A percentile compares a stretch with the other conserved stretches of the same genome.
phyloP scores from a whole-genome alignment of 2,888 invertebrate genomes.

The Eristalis intricaria region DNA sequence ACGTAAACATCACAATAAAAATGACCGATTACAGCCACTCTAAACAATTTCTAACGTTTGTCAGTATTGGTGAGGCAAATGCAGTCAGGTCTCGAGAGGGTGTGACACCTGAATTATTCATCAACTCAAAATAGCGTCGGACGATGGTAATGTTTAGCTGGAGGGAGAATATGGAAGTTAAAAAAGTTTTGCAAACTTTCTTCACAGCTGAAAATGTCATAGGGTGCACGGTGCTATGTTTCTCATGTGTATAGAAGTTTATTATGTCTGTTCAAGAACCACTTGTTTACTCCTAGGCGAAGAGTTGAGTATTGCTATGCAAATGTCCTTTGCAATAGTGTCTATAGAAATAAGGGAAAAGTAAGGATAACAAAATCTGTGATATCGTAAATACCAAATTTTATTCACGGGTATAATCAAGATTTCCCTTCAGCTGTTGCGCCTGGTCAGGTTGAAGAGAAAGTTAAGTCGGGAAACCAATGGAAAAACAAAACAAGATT shows the following conservation, averaged over 20 bases:
- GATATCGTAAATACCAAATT: not conserved
- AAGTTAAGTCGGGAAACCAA: not conserved
- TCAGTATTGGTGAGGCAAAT: constrained; percentile 4
- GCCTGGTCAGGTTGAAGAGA: not conserved
- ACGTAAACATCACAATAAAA: constrained; percentile 41
- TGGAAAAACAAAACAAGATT: not conserved
- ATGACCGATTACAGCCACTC: constrained; percentile 34
- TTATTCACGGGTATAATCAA: not conserved
- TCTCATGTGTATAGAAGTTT: no score
- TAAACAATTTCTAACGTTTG: constrained; percentile 19
- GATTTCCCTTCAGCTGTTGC: not conserved
- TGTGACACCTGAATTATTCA: constrained; percentile 27
- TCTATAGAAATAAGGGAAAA: no score
- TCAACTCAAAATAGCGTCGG: not conserved
- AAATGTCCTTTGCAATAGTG: no score
- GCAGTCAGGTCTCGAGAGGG: constrained; percentile 28
- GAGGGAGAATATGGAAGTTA: not conserved
- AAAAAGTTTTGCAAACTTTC: constrained; percentile 33
- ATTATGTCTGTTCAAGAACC: no score
- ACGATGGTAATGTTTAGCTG: not conserved
- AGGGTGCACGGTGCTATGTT: not conserved
- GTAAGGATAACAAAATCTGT: no score
- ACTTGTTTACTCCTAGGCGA: no score
- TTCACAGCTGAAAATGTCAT: not conserved
- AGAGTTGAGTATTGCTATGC: no score